phyloP scores from a whole-genome alignment of 2,888 invertebrate species.

The Drosophila affinis region DNA sequence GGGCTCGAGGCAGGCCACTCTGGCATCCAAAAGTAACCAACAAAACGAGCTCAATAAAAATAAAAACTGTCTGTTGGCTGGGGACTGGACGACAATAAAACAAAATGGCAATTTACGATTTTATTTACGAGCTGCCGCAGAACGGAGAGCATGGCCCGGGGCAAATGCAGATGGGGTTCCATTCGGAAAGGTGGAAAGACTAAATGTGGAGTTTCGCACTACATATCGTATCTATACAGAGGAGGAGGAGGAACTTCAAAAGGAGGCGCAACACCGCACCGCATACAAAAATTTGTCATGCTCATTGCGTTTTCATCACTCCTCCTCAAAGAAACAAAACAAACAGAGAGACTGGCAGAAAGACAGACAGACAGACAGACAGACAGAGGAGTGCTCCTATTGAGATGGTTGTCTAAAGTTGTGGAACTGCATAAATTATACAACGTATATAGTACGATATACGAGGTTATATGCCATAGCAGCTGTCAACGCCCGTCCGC shows the following conservation, averaged over 20 bases:
- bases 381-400: background rate
- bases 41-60: constrained; percentile 79
- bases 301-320: constrained; percentile 52
- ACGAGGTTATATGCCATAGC: constrained; percentile 37
- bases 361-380: too few species aligned
- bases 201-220: constrained; percentile 27
- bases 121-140: constrained; percentile 72
- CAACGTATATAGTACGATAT: constrained; percentile 37
- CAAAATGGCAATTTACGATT: constrained; percentile 78
- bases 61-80: constrained; percentile 69
- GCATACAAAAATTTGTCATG: constrained; percentile 64
- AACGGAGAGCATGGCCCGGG: constrained; percentile 12
- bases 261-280: constrained; percentile 47
- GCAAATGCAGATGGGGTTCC: constrained; percentile 7
- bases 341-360: constrained; percentile 3
- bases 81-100: constrained; percentile 65
- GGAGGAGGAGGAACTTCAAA: constrained; percentile 59
- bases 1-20: constrained; percentile 42
- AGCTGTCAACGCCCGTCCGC: constrained; percentile 68
- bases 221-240: background rate
- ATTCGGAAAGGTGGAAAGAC: constrained; percentile 1
- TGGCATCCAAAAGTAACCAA: constrained; percentile 37
- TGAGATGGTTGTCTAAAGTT: constrained; percentile 39
- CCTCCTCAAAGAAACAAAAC: constrained; percentile 48
- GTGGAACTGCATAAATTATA: constrained; percentile 73